A percentile compares a stretch with the other conserved stretches of the same genome.
Conservation (phyloP, 2,888 invertebrate species). For the Aspidiotus rigidus region DNA sequence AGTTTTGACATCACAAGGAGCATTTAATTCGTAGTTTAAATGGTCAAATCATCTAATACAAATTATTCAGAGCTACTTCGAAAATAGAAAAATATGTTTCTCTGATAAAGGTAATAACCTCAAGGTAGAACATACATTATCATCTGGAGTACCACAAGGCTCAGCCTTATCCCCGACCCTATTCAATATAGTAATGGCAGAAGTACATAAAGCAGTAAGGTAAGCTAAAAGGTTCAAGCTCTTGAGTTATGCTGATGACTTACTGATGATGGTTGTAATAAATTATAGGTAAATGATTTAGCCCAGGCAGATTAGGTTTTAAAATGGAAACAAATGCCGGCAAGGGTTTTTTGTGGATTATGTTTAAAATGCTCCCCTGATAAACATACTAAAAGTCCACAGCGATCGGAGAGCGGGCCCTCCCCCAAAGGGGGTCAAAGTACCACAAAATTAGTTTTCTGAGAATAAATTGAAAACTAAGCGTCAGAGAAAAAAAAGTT, state of each 20-base stretch:
- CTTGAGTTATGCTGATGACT: not conserved
- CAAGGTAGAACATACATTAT: not conserved
- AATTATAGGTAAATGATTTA: not conserved
- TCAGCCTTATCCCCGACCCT: not conserved
- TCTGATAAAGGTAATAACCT: not conserved
- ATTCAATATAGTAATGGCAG: not conserved
- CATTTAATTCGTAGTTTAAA: not conserved
- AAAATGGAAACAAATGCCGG: no score
- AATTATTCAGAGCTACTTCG: not conserved
- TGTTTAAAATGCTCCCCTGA: no score
- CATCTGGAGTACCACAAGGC: not conserved
- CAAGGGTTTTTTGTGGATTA: no score
- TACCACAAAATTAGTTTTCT: no score
- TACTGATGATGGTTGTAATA: not conserved
- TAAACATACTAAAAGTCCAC: no score
- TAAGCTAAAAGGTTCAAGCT: not conserved
- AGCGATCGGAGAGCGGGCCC: no score
- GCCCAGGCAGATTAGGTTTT: no score
- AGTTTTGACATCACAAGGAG: not conserved
- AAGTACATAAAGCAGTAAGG: not conserved
- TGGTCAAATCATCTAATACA: not conserved
- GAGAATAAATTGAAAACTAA: no score
- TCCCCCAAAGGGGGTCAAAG: no score
- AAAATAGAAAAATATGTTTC: slow-evolving; percentile 2
- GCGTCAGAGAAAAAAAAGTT: no score